phyloP scores from a whole-genome alignment of 1,140 invertebrate genomes.

The Drosophila miranda region DNA sequence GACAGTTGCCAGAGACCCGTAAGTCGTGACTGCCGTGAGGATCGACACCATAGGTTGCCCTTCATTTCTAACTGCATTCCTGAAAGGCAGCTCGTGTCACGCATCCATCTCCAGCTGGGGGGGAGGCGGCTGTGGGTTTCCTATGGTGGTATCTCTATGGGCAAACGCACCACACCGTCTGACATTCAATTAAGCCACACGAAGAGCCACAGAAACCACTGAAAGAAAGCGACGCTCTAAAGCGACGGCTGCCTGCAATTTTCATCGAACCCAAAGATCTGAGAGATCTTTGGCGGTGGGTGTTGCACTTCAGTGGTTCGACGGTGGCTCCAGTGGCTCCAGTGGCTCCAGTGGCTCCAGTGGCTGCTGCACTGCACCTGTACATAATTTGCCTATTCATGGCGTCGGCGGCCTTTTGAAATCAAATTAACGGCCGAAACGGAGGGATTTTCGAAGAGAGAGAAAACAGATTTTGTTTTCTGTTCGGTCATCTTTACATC shows the following conservation, averaged over 20 bases:
- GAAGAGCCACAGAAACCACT: conserved; percentile 29
- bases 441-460: background rate
- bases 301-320: conserved; percentile 57
- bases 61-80: too few relatives aligned
- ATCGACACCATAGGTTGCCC: too few relatives aligned
- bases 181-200: conserved; percentile 67
- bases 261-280: conserved; percentile 36
- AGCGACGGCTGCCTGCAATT: conserved; percentile 52
- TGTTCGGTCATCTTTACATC: conserved; percentile 71
- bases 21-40: too few relatives aligned
- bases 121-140: conserved; percentile 1
- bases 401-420: conserved; percentile 62
- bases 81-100: conserved; percentile 20
- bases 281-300: conserved; percentile 53
- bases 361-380: conserved; percentile 51
- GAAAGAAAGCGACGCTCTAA: conserved; percentile 29
- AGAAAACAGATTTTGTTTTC: conserved; percentile 44
- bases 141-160: conserved; percentile 8
- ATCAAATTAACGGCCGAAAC: conserved; percentile 67
- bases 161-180: conserved; percentile 25
- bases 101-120: background rate
- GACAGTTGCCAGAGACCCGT: too few relatives aligned
- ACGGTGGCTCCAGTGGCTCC: conserved; percentile 1
- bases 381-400: conserved; percentile 74
- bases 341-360: conserved; percentile 24